Conservation (phyloP, 2,888 invertebrate genomes). For the Drosophila mimica region DNA sequence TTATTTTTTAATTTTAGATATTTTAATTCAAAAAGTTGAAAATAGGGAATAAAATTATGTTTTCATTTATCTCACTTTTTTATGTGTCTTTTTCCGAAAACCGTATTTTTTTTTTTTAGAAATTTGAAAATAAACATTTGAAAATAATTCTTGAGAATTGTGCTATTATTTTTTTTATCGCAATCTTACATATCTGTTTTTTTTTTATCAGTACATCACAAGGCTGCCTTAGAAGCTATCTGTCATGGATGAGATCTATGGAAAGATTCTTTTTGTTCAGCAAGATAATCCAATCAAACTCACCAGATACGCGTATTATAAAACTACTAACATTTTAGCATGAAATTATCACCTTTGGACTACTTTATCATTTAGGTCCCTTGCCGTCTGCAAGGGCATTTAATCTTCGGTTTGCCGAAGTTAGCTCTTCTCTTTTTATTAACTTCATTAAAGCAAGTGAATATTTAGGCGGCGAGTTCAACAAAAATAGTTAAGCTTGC, state of each 20-base stretch:
- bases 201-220: neutral
- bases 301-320: neutral
- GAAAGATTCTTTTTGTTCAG: neutral
- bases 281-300: neutral
- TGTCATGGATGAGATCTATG: neutral
- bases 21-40: neutral
- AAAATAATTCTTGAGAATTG: neutral
- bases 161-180: neutral
- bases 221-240: neutral
- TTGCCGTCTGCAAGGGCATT: neutral
- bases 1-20: neutral
- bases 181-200: neutral
- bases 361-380: neutral
- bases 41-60: neutral
- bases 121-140: neutral
- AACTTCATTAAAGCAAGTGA: conserved; percentile 23
- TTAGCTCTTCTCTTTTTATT: neutral
- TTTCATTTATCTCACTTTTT: neutral
- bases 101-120: neutral
- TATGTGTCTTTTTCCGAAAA: neutral
- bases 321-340: neutral
- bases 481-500: conserved; percentile 45
- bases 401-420: conserved; percentile 28
- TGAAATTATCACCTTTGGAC: neutral
- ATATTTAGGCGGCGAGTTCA: conserved; percentile 10